Percentiles rank a stretch among this genome's conserved stretches.
Evolutionary conservation across 2,888 invertebrate species (phyloP).

Genomic region (Malachius bipustulatus): DNA sequence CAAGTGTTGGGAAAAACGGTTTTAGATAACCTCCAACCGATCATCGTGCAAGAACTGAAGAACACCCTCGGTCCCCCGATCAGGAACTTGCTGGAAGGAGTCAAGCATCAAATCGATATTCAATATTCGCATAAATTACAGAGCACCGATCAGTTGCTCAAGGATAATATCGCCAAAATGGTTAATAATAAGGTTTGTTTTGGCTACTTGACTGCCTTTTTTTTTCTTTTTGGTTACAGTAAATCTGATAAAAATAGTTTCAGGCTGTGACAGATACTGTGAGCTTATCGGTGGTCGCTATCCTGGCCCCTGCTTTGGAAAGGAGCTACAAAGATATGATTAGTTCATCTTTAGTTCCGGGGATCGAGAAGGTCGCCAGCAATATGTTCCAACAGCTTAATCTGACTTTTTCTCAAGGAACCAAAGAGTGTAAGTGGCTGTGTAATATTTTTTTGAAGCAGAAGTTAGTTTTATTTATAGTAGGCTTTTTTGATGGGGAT

Average conservation of each 20-base stretch:
- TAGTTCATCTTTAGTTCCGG: conserved; percentile 64
- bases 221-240: conserved; percentile 7
- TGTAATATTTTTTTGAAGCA: conserved; percentile 8
- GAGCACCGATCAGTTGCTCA: conserved; percentile 60
- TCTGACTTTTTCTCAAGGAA: conserved; percentile 75
- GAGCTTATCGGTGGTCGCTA: conserved; percentile 52
- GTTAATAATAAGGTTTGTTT: conserved; percentile 61
- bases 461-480: no score
- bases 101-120: conserved; percentile 60
- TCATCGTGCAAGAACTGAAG: conserved; percentile 46
- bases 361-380: conserved; percentile 76
- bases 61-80: conserved; percentile 44
- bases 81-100: conserved; percentile 55
- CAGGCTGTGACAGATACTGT: conserved; percentile 68
- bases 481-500: no score
- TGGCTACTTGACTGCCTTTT: conserved; percentile 9
- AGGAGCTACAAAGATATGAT: conserved; percentile 68
- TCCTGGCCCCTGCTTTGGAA: conserved; percentile 63
- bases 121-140: conserved; percentile 62
- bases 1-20: conserved; percentile 39
- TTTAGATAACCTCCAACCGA: conserved; percentile 42
- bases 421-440: conserved; percentile 69
- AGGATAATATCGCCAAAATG: conserved; percentile 69
- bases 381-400: conserved; percentile 84
- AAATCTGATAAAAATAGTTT: no score